Evolutionary conservation across 2,113 vertebrate species (phyloP), one percentile per base, ranked within the genome.

Genomic region (Tringa solitaria): DNA sequence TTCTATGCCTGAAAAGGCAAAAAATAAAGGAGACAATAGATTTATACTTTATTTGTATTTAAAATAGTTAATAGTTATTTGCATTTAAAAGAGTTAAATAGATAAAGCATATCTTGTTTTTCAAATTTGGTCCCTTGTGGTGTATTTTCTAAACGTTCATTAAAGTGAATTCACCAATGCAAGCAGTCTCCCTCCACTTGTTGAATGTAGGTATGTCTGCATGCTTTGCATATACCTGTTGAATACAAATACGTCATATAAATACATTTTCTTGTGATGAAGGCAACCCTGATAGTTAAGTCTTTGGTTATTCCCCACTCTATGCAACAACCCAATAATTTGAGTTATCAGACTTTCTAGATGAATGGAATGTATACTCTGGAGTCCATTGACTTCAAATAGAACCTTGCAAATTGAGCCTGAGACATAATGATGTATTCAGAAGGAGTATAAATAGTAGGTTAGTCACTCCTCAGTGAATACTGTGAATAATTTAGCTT

Each of bases 381-480:
- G 73, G 96, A 95, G 95, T 82, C 90, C 88, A 84, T 48, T 84
- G 83, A 84, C 86, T 96, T 96, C 95, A 96, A 84, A 96, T 95
- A 95, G 73, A 90, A 79, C 61, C 45, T 89, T 93, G 76, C 30
- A 84, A 95, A 96, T 96, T 95, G 83, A 93, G 35, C 57, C 45
- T 37, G 35, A 96, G 83, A 92, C 48, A 69, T 96, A 94, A 96
- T 93, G 89, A 96, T 93, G 51, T 95, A 41, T 92, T 95, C 86
- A 95, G 77, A 94, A 93, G 93, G 90, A 96, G 91, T 96, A 97
- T 89, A 96, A 96, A 96, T 96, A 96, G 92, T 91, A 95, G 77
- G 83, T 93, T 96, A 97, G 96, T 96, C 94, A 93, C 77, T 96
- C 96, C 96, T 97, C 95, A 82, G 95, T 96, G 96, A 94, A 95